phyloP scores from a whole-genome alignment of 1,140 invertebrate genomes.

The Drosophila navojoa region DNA sequence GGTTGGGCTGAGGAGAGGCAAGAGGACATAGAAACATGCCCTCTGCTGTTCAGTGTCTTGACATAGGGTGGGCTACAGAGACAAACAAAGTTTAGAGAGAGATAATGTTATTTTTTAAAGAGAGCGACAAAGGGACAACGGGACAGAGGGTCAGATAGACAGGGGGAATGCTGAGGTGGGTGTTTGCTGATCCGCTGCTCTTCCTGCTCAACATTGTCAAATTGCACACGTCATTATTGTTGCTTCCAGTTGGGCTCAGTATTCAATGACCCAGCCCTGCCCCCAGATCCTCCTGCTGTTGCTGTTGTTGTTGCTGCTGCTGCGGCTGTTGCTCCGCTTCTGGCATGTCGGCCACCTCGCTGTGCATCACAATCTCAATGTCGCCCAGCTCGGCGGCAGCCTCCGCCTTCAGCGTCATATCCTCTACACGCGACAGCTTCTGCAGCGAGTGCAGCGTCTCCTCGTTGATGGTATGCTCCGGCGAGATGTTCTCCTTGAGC shows the following conservation, averaged over 20 bases:
- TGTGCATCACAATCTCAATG: constrained; percentile 74
- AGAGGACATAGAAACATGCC: background rate
- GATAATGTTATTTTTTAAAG: background rate
- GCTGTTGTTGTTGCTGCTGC: constrained; percentile 19
- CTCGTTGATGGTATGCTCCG: constrained; percentile 82
- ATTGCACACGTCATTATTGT: constrained; percentile 40
- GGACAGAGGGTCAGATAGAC: background rate
- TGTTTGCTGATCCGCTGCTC: constrained; percentile 18
- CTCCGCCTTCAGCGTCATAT: constrained; percentile 47
- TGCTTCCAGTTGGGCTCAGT: constrained; percentile 13
- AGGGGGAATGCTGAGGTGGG: constrained; percentile 45
- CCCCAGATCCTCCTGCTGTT: constrained; percentile 28
- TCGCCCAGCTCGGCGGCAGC: constrained; percentile 55
- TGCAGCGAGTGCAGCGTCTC: constrained; percentile 75
- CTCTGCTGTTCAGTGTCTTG: constrained; percentile 2
- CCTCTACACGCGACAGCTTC: constrained; percentile 55
- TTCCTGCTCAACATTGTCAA: constrained; percentile 46
- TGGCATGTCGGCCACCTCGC: constrained; percentile 53
- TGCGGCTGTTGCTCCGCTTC: constrained; percentile 31
- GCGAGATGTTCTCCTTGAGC: constrained; percentile 83
- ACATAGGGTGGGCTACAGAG: constrained; percentile 13
- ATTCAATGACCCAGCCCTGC: constrained; percentile 35
- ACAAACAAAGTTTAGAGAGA: background rate
- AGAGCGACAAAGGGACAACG: background rate
- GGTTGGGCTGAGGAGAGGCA: constrained; percentile 14